Evolutionary conservation across 2,113 vertebrate genomes (phyloP).

Genomic region (Probosciger aterrimus): DNA sequence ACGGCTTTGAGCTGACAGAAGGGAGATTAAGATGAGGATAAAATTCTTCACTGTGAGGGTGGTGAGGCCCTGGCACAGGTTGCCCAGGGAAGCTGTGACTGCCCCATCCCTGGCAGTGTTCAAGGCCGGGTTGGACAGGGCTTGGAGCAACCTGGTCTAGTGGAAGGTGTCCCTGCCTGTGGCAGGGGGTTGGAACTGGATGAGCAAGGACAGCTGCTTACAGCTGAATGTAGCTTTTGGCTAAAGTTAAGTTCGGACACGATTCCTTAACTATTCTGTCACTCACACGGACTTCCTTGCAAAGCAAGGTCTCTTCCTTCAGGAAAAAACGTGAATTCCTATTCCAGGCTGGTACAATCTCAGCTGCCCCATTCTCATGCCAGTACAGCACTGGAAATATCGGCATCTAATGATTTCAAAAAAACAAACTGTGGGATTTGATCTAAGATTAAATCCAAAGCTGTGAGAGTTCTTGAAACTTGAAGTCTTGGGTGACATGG

Average conservation of each 20-base stretch:
- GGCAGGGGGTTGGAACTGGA: background rate
- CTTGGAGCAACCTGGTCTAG: background rate
- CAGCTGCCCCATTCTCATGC: background rate
- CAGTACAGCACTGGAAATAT: background rate
- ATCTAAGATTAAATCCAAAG: background rate
- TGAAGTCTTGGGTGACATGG: background rate
- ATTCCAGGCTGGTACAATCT: background rate
- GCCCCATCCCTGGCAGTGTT: background rate
- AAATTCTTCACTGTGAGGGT: background rate
- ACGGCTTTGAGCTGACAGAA: background rate
- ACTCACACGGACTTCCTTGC: background rate
- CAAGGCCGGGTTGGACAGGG: background rate
- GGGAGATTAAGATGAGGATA: background rate
- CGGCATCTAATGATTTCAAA: background rate
- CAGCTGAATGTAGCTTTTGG: fast-evolving
- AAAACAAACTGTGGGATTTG: background rate
- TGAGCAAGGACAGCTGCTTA: background rate
- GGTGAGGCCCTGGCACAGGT: background rate
- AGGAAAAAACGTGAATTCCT: background rate
- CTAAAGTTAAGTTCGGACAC: background rate
- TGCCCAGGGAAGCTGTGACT: background rate
- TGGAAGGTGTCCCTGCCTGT: background rate
- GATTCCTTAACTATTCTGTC: background rate
- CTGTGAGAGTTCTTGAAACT: background rate
- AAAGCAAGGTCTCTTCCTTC: background rate